Conservation (phyloP, 2,113 vertebrate species). For the Ploceus nigricollis region DNA sequence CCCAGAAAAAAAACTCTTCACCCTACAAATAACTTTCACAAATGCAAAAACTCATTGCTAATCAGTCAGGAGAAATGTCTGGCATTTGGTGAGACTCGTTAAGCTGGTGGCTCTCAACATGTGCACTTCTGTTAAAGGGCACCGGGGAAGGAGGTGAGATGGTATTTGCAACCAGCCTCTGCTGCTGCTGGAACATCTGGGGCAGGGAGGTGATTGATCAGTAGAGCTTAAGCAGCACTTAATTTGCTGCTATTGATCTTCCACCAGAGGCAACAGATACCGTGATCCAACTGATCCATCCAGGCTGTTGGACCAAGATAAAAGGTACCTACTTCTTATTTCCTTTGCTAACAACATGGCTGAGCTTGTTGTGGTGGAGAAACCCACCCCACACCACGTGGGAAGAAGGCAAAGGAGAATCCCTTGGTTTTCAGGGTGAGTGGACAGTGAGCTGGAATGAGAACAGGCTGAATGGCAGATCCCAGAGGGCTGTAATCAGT, state of each 20-base stretch:
- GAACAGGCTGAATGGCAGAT: background rate
- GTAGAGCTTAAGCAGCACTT: background rate
- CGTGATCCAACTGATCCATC: background rate
- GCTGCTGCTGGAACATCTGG: background rate
- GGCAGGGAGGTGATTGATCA: background rate
- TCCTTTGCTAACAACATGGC: background rate
- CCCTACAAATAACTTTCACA: background rate
- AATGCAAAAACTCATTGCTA: background rate
- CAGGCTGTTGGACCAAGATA: background rate
- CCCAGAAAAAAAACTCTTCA: background rate
- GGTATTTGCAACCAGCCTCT: background rate
- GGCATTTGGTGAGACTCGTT: background rate
- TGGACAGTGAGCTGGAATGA: background rate
- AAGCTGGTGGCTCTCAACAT: background rate
- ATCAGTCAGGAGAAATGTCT: background rate
- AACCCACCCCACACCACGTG: fast-evolving
- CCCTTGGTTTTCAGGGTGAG: background rate
- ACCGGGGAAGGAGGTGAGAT: background rate
- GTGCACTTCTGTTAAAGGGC: background rate
- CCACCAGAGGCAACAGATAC: background rate
- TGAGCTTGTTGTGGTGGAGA: background rate
- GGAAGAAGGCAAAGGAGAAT: background rate
- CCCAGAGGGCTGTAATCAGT: background rate
- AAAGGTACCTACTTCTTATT: background rate
- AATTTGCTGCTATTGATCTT: background rate